phyloP scores from a whole-genome alignment of 2,888 invertebrate species.

The Lypha dubia region DNA sequence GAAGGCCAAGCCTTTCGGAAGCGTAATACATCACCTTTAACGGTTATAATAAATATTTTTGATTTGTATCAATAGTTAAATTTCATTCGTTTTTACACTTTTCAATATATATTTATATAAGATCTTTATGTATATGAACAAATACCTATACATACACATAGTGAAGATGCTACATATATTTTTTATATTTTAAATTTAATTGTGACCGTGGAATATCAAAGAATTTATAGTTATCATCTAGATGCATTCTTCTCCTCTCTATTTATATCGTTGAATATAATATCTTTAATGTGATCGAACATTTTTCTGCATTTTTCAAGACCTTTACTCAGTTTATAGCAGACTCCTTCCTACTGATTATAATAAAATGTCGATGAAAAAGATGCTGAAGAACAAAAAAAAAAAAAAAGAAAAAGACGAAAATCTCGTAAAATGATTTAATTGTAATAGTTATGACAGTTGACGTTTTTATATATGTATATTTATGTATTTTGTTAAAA shows the following conservation, averaged over 20 bases:
- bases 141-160: background rate
- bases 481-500: constrained; percentile 17
- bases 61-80: constrained; percentile 45
- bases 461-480: background rate
- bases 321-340: background rate
- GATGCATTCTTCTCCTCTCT: no score
- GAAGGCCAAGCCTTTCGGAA: constrained; percentile 58
- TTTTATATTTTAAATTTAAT: background rate
- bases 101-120: background rate
- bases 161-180: background rate
- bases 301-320: constrained; percentile 60
- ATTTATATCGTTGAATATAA: constrained; percentile 16
- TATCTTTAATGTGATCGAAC: constrained; percentile 76
- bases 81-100: constrained; percentile 10
- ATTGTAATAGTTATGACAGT: constrained; percentile 26
- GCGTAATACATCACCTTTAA: background rate
- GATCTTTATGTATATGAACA: constrained; percentile 26
- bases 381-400: background rate
- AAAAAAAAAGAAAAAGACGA: no score
- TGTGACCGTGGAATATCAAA: constrained; percentile 2
- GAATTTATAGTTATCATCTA: background rate
- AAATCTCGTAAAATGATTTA: constrained; percentile 3
- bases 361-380: background rate
- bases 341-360: constrained; percentile 1
- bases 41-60: constrained; percentile 28